These are phyloP conservation scores for Plagodis pulveraria DNA, from an alignment of 2,888 invertebrate species.

Conservation along the genomic window DNA sequence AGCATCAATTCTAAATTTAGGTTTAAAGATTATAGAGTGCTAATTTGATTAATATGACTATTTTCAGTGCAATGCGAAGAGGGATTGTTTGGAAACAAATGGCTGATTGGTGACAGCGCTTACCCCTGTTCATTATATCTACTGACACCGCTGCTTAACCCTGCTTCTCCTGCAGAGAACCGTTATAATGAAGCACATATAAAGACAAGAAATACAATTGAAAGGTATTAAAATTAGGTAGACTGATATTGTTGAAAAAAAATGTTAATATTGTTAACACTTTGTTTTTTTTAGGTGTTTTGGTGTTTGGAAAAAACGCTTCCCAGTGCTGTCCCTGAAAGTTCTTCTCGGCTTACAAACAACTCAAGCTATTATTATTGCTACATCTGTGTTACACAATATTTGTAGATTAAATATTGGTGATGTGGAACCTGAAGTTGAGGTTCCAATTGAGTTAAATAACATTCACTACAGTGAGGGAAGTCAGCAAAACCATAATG, in stretches of 20 bases:
- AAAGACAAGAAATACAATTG: conserved; percentile 7
- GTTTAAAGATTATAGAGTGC: not conserved
- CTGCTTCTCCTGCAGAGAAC: conserved; percentile 2
- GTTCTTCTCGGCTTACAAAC: not conserved
- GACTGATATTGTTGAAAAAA: no score
- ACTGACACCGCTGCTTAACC: conserved; percentile 21
- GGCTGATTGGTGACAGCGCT: conserved; percentile 23
- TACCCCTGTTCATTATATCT: conserved; percentile 18
- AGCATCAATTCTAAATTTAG: not conserved
- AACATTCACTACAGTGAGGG: not conserved
- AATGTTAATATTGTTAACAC: no score
- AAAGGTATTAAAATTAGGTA: conserved; percentile 6
- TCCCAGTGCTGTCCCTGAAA: conserved; percentile 6
- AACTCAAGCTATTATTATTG: conserved; percentile 4
- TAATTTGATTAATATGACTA: not conserved
- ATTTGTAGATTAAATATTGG: not conserved
- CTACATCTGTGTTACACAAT: conserved; percentile 9
- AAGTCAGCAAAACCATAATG: not conserved
- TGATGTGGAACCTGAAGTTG: conserved; percentile 2
- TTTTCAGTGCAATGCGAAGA: conserved; percentile 9
- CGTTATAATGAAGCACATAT: conserved; percentile 13
- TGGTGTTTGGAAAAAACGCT: conserved; percentile 13
- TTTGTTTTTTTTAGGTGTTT: conserved; percentile 8
- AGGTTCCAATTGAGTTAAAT: not conserved
- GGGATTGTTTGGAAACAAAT: conserved; percentile 12